Evolutionary conservation across 2,797 vertebrate species (phyloP), one percentile per base, ranked within the genome.

Genomic region (Peromyscus nudipes): DNA sequence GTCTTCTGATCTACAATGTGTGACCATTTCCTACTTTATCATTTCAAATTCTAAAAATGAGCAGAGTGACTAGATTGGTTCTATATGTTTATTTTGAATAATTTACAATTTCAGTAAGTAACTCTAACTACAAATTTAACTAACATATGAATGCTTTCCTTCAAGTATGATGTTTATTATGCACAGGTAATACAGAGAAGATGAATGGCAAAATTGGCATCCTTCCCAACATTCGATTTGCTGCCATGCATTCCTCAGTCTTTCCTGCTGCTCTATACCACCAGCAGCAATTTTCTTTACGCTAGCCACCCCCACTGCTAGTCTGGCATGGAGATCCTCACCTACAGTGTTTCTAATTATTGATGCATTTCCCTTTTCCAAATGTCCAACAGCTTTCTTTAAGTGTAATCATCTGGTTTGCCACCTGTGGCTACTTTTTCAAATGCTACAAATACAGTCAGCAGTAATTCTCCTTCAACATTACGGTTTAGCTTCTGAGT

Each of bases 271-370:
- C 49, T 93, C 34, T 91, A 17, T 77, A 88, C n/a, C 67, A 92
- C 80, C 21, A 89, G 80, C 43, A 89, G 69, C 95, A 91, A 94
- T 98, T 93, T 95, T 89, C 55, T 95, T 89, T 94, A 43, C 67
- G 73, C 65, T 89, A 80, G 23, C 21, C 86, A 89, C 85, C n/a
- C 34, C 89, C 31, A 92, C 57, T 86, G 89, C 94, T 96, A 60
- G 8, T 84, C 89, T 97, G 87, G 96, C 88, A 83, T 27, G 23
- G 76, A 97, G 14, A 57, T 76, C 29, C 62, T 84, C 89, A 91
- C 96, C 29, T 57, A 84, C 64, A 27, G 83, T 89, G 96, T 34
- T 94, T 62, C 57, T 97, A 98, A 98, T 96, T 97, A 97, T 96
- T 80, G 76, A 92, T 92, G 25, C 60, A 93, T 95, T 97, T 92